Evolutionary conservation across 2,797 vertebrate genomes (phyloP).

Genomic region (Platyrinchus mystaceus): DNA sequence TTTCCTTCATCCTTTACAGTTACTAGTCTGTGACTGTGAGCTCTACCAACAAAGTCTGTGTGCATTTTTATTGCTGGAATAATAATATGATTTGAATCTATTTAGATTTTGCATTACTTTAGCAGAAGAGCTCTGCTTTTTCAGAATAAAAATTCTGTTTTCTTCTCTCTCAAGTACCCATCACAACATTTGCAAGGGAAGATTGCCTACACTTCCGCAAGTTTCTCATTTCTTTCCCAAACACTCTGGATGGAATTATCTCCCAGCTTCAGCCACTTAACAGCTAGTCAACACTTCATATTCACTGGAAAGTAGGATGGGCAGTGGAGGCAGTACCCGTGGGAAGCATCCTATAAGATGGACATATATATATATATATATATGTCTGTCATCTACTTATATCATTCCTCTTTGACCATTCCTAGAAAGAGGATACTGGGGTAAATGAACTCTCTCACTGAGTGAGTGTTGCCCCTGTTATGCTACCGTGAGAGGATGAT

Average conservation of each 20-base stretch:
- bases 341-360: neutral
- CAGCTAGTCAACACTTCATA: constrained; percentile 8
- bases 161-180: neutral
- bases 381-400: neutral
- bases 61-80: constrained; percentile 59
- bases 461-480: neutral
- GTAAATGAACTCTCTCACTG: neutral
- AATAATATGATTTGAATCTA: constrained; percentile 54
- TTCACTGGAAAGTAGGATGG: constrained; percentile 10
- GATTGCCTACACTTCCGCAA: neutral
- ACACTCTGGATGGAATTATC: neutral
- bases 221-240: neutral
- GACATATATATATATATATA: neutral
- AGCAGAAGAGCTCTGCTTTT: neutral
- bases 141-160: neutral
- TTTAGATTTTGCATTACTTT: constrained; percentile 40
- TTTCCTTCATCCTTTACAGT: constrained; percentile 62
- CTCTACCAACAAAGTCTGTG: constrained; percentile 67
- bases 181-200: neutral
- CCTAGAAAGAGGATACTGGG: neutral
- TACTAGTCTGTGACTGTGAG: constrained; percentile 61
- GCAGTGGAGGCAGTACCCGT: neutral
- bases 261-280: constrained; percentile 12
- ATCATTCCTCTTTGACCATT: neutral
- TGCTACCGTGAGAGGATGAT: neutral